A percentile compares a stretch with the other conserved stretches of the same genome.
Conservation (phyloP, 2,888 invertebrate species). For the Oasisia sp. region DNA sequence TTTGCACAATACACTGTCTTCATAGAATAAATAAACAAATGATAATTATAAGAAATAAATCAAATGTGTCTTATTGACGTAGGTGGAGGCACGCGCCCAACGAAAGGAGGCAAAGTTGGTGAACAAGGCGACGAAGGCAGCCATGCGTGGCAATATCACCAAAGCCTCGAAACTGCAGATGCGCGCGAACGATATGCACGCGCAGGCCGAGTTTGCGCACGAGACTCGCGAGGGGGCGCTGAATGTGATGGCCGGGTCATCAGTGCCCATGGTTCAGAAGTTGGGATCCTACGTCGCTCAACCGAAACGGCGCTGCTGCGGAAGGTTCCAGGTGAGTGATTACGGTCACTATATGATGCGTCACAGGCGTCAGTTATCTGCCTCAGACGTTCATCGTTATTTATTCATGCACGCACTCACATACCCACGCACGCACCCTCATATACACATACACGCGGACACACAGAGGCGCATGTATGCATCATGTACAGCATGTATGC, state of each 20-base stretch:
- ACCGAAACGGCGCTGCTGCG: neutral
- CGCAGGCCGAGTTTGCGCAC: neutral
- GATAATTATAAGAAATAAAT: neutral
- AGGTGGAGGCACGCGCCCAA: neutral
- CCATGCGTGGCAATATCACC: neutral
- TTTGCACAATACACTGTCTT: neutral
- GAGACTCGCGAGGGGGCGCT: neutral
- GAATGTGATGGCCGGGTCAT: neutral
- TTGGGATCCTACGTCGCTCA: neutral
- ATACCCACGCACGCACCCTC: too few relatives aligned
- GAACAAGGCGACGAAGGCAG: slow-evolving; percentile 1
- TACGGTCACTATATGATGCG: too few relatives aligned
- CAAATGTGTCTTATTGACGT: neutral
- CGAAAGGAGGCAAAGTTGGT: neutral
- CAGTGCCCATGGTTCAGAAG: neutral
- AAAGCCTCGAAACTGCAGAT: neutral
- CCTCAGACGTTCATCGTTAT: too few relatives aligned
- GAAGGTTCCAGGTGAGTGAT: neutral
- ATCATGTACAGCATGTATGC: too few relatives aligned
- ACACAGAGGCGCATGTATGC: too few relatives aligned
- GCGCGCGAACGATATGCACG: neutral
- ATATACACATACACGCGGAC: too few relatives aligned
- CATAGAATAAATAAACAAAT: neutral
- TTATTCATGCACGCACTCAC: too few relatives aligned
- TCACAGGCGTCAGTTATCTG: too few relatives aligned